Evolutionary conservation across 2,797 vertebrate species (phyloP).

Genomic region (Picus viridis): DNA sequence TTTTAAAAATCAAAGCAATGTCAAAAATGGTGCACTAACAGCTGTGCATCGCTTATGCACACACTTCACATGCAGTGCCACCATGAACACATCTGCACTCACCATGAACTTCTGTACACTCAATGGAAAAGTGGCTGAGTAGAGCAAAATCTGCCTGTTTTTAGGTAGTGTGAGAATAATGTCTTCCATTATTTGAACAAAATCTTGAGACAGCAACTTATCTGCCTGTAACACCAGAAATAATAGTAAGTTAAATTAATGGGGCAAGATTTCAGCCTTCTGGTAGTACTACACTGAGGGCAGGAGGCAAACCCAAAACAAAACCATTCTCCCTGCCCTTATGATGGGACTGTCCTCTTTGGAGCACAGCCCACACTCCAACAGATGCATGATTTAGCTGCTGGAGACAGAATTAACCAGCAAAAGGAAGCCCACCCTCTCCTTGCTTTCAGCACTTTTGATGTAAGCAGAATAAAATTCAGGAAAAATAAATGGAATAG

Average conservation of each 20-base stretch:
- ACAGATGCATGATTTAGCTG: background rate
- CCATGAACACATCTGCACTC: slow-evolving; percentile 35
- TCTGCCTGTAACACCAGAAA: slow-evolving; percentile 85
- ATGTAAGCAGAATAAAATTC: background rate
- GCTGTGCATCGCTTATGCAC: background rate
- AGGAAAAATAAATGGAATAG: background rate
- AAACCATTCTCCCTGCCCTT: background rate
- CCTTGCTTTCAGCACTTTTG: background rate
- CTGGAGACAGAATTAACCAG: background rate
- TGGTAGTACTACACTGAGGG: background rate
- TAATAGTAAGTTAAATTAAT: background rate
- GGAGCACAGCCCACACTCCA: background rate
- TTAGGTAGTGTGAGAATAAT: slow-evolving; percentile 95
- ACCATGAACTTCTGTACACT: slow-evolving; percentile 99
- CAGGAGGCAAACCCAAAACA: background rate
- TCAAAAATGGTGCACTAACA: background rate
- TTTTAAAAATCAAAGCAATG: too few relatives aligned
- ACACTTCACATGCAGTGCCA: background rate
- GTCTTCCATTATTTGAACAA: slow-evolving; percentile 99
- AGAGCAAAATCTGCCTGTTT: slow-evolving; percentile 98
- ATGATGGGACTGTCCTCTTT: background rate
- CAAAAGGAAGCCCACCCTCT: background rate
- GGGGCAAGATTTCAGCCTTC: background rate
- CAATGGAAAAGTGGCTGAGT: slow-evolving; percentile 97
- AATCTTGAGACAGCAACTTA: slow-evolving; percentile 98